Evolutionary conservation across 2,113 vertebrate species (phyloP).

Genomic region (Montifringilla adamsi): DNA sequence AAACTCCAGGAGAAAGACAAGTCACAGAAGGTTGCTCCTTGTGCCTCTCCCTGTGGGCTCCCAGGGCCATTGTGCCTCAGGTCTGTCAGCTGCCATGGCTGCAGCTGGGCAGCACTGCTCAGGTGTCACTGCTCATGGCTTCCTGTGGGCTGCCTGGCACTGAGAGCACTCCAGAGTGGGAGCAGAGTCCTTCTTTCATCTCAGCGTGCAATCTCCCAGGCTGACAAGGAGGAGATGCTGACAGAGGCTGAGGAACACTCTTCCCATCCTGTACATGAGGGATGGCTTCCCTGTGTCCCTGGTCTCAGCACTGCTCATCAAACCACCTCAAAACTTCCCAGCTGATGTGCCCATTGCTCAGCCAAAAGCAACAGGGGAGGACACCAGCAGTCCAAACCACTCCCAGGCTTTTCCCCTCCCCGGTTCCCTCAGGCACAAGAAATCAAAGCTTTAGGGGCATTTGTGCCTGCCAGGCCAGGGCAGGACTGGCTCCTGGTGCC

Average conservation of each 20-base stretch:
- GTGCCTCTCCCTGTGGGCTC: neutral
- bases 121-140: neutral
- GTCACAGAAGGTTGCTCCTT: neutral
- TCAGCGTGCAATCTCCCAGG: neutral
- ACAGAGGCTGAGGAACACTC: neutral
- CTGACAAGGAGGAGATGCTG: neutral
- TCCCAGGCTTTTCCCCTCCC: neutral
- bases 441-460: neutral
- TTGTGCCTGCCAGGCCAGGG: neutral
- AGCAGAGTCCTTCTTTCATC: neutral
- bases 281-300: neutral
- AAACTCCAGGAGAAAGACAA: neutral
- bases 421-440: accelerated
- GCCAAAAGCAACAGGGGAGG: accelerated
- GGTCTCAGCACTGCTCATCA: accelerated
- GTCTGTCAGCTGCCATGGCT: neutral
- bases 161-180: accelerated
- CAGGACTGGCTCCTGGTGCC: neutral
- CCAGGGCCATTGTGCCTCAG: accelerated
- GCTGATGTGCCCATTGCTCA: neutral
- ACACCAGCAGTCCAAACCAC: neutral
- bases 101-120: neutral
- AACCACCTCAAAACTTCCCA: neutral
- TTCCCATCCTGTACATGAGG: neutral
- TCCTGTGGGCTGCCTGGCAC: neutral